Base-by-base conservation (phyloP, 2,113 vertebrate genomes). In the Mixornis gularis region DNA sequence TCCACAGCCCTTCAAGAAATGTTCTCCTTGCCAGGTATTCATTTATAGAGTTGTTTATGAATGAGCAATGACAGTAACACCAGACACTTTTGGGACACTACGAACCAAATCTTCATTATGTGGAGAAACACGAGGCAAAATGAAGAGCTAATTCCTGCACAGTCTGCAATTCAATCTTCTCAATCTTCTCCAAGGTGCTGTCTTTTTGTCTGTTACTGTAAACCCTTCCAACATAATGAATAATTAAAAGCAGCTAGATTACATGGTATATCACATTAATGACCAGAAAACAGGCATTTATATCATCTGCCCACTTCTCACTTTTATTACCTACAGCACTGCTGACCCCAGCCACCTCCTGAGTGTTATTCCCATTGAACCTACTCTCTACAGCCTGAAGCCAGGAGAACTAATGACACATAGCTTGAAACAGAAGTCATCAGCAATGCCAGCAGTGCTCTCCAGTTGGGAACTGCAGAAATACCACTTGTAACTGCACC, bases 241-340 rank as follows among this genome's bases (percentile, higher is more conserved):
- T 95, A 93, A 96, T 92, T 95, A 87, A 95, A 94, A 93, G 52
- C 79, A 84, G n/a, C 29, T 66, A 89, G 55, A 94, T 88, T 89
- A 90, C 55, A 64, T 13, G 65, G 64, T 91, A 49, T 77, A 89
- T 92, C 79, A 94, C 85, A 85, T 69, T 77, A 74, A 86, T 70
- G 73, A 70, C 62, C 58, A 90, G 76, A 92, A 93, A 89, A 58
- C 40, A 56, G 38, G 32, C n/a, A 9, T 34, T 77, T 73, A 12
- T 79, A 82, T 70, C 26, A 87, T 41, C 51, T 80, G 30, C 64
- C 72, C 14, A 44, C 41, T 89, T 90, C 41, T 81, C 71, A 70
- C 69, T 63, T 59, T 80, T 55, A 81, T 84, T 84, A 77, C 41
- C 68, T 36, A 36, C 3, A 51, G n/a, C 44, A 59, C 5, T 51